Percentiles rank a stretch among this genome's conserved stretches.
Evolutionary conservation across 1,140 invertebrate species (phyloP).

Genomic region (Aphidius gifuensis): DNA sequence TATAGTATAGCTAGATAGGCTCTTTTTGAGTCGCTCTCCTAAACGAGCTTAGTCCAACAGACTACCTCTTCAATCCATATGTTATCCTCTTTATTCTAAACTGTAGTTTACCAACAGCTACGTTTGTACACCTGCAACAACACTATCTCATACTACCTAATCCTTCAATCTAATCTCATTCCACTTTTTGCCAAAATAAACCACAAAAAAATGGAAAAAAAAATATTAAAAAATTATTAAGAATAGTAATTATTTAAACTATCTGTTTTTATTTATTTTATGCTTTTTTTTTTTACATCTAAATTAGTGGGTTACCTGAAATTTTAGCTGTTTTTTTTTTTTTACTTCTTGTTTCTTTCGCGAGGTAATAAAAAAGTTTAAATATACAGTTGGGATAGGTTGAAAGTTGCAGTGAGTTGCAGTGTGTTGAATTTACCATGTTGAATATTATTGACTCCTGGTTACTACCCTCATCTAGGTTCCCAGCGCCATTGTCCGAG

Average conservation of each 20-base stretch:
- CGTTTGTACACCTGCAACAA: constrained; percentile 14
- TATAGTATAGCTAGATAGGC: no score
- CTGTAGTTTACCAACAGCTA: constrained; percentile 51
- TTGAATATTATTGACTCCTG: constrained; percentile 38
- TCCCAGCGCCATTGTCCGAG: constrained; percentile 44
- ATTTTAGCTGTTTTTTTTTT: no score
- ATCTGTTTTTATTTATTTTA: no score
- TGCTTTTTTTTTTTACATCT: no score
- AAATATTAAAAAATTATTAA: no score
- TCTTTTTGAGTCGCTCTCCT: constrained; percentile 35
- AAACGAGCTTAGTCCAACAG: constrained; percentile 49
- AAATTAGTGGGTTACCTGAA: no score
- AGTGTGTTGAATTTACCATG: not conserved
- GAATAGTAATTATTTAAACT: no score
- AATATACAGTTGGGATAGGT: not conserved
- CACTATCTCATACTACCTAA: not conserved
- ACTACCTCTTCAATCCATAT: constrained; percentile 41
- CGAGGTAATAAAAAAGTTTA: not conserved
- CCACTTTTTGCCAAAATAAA: no score
- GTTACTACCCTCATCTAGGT: constrained; percentile 34
- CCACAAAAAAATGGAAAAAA: no score
- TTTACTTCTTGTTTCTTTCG: no score
- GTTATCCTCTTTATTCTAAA: constrained; percentile 48
- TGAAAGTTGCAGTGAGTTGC: no score
- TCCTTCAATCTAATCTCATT: not conserved